Conservation (phyloP, 2,888 invertebrate species). For the Drosophila neoperkinsi region DNA sequence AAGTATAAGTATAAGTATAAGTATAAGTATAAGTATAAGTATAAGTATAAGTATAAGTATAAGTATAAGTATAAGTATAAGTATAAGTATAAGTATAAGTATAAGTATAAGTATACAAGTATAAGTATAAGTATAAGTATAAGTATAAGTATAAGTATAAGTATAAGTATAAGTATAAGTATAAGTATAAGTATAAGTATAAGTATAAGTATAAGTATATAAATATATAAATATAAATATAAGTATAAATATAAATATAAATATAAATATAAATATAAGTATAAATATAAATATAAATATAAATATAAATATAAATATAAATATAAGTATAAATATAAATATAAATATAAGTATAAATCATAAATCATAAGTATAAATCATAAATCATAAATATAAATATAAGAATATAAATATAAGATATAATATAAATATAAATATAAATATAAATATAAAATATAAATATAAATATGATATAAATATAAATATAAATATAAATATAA, state of each 20-base stretch:
- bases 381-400: background rate
- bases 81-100: conserved; percentile 1
- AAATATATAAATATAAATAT: background rate
- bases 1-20: background rate
- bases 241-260: background rate
- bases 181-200: background rate
- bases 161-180: background rate
- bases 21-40: background rate
- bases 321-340: background rate
- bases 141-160: background rate
- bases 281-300: background rate
- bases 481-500: too few species aligned
- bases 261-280: background rate
- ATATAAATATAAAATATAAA: too few species aligned
- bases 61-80: background rate
- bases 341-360: background rate
- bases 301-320: background rate
- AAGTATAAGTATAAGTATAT: background rate
- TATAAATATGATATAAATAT: too few species aligned
- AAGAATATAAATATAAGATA: background rate
- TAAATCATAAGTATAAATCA: background rate
- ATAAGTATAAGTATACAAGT: background rate
- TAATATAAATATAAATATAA: too few species aligned
- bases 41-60: conserved; percentile 3
- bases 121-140: background rate